Percentiles rank a stretch among this genome's conserved stretches.
Conservation (phyloP, 2,797 vertebrate genomes). For the Sebastolobus altivelis region DNA sequence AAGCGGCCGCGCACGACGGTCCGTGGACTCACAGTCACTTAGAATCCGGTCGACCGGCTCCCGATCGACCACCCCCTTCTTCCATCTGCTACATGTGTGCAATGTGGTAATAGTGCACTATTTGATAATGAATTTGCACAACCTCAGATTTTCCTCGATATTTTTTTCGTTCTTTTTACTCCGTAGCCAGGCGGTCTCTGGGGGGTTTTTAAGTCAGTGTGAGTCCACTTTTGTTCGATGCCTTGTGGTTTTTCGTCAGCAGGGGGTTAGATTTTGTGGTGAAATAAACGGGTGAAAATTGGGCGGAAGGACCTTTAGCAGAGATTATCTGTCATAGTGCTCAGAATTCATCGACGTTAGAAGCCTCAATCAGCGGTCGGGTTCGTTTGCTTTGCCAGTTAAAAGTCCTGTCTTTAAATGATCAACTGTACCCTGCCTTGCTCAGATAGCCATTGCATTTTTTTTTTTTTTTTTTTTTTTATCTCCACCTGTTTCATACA, state of each 20-base stretch:
- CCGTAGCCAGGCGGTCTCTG: conserved; percentile 44
- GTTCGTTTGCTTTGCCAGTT: conserved; percentile 70
- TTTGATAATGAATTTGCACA: conserved; percentile 80
- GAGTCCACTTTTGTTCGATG: conserved; percentile 67
- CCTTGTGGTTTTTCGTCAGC: conserved; percentile 67
- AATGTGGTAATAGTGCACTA: conserved; percentile 80
- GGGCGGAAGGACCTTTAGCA: conserved; percentile 67
- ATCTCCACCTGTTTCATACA: conserved; percentile 58
- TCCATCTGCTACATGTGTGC: conserved; percentile 73
- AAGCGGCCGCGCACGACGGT: conserved; percentile 33
- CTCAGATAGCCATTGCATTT: conserved; percentile 69
- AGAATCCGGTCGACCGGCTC: conserved; percentile 43
- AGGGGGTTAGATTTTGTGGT: conserved; percentile 40
- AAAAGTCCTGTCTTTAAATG: conserved; percentile 61
- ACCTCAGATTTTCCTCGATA: conserved; percentile 62
- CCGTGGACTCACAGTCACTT: conserved; percentile 64
- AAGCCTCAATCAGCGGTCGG: conserved; percentile 70
- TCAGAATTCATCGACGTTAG: conserved; percentile 62
- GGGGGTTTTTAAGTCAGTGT: conserved; percentile 65
- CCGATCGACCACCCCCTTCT: conserved; percentile 33
- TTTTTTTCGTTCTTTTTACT: conserved; percentile 34
- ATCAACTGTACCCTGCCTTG: conserved; percentile 75
- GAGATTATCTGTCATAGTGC: conserved; percentile 68
- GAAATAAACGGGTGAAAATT: conserved; percentile 59
- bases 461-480: neutral